Evolutionary conservation across 2,113 vertebrate species (phyloP), one percentile per base, ranked within the genome.

Genomic region (Oreochromis tanganicae): DNA sequence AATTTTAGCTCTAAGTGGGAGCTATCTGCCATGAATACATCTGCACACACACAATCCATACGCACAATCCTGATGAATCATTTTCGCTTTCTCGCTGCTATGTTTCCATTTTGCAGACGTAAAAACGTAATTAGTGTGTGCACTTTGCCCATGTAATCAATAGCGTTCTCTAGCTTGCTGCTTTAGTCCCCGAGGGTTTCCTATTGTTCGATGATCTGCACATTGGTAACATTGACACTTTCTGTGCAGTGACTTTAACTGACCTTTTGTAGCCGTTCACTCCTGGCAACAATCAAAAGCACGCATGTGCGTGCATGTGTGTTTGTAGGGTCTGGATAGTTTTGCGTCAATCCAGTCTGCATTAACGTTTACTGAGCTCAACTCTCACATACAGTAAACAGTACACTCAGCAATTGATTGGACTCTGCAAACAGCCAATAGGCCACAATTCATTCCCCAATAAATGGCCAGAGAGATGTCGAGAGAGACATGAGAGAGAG

Each of bases 381-480:
- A 41, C 80, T 89, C 89, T 88, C 87, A 75, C 85, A 82, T 88
- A 92, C 63, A 81, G 54, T 84, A 81, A 80, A 85, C 78, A 68
- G 27, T 38, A 68, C 82, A 88, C 89, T 86, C 81, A n/a, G 83
- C 75, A 75, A 95, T 96, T 87, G 90, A 95, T 95, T 89, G 55
- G 82, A 92, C 91, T 91, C 82, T 90, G 87, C 92, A 95, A 94
- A 93, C 90, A 93, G 87, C 92, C 93, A 93, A 93, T 92, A 93
- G 92, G 91, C 87, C 90, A 92, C 89, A 81, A 94, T 90, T 87
- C 80, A 83, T 92, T 94, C 85, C 91, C 85, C 91, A 84, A 91
- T 93, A 95, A 94, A 93, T 92, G 89, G 80, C 61, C 86, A 81
- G 82, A 81, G 86, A 68, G 83, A 73, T 68, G 43, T 59, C 4